Base-by-base conservation (phyloP, 2,888 invertebrate genomes). In the Hemaris fuciformis region DNA sequence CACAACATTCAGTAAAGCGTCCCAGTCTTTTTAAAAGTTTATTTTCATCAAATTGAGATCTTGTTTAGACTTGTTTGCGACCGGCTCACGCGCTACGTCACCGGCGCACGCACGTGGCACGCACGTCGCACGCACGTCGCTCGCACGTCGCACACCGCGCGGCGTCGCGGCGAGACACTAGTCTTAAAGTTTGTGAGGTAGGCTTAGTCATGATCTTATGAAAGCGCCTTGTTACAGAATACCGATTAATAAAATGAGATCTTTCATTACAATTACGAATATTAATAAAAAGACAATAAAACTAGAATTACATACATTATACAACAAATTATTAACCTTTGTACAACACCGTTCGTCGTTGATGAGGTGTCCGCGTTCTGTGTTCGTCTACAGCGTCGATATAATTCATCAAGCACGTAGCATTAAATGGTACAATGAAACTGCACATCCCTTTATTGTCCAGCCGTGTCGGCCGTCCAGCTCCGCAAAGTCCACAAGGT, bases 191-290 rank as follows among this genome's bases (percentile, higher is more conserved):
- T 88, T 90, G 90, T 92, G 92, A 92, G 92, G 92, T 92, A 92
- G 91, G 92, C 92, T 87, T 89, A 91, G 91, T 92, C 92, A 92
- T 91, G 92, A 90, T 91, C 87, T 89, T 90, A 91, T 91, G 91
- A 91, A 88, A 91, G 91, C 91, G 91, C 91, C 92, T 91, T 91
- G 92, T 92, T 91, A 92, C 87, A 90, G 91, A 92, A 91, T 92
- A 92, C 92, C 92, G 92, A 92, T 91, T 92, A 92, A 91, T 92
- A 90, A 91, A 91, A 92, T 92, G 92, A 92, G 92, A 92, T 92
- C 92, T 91, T 92, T 91, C 91, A 92, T 92, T 92, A 91, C 86
- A 92, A 89, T 90, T 92, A 91, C 88, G 87, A 90, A 91, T 90
- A 89, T 89, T 89, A 86, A 89, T 87, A 90, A 88, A 90, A 86